Conservation (phyloP, 2,113 vertebrate genomes). For the Solea senegalensis region DNA sequence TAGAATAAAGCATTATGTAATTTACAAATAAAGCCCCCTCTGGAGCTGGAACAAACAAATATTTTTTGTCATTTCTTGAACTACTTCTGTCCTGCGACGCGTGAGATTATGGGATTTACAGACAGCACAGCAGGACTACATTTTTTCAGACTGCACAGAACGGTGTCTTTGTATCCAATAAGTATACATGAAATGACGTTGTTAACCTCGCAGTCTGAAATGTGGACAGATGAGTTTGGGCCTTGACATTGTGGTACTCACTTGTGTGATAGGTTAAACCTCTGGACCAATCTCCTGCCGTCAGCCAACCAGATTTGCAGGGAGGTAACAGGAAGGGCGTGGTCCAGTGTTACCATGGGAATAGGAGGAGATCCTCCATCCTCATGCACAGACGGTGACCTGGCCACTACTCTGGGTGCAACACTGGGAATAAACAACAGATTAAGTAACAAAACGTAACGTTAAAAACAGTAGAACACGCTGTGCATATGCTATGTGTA, state of each 20-base stretch:
- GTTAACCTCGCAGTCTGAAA: conserved; percentile 3
- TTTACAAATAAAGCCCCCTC: conserved; percentile 42
- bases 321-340: conserved; percentile 88
- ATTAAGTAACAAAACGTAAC: conserved; percentile 12
- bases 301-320: conserved; percentile 96
- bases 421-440: conserved; percentile 80
- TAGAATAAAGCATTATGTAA: conserved; percentile 68
- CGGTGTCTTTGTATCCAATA: background rate
- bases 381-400: conserved; percentile 83
- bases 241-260: conserved; percentile 65
- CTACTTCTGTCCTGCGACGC: conserved; percentile 26
- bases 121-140: background rate
- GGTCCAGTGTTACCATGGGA: conserved; percentile 86
- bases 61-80: conserved; percentile 38
- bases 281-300: conserved; percentile 92
- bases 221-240: conserved; percentile 11
- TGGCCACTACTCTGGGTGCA: conserved; percentile 89
- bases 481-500: too few species aligned
- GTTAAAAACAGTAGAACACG: background rate
- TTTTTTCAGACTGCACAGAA: too few species aligned
- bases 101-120: conserved; percentile 54
- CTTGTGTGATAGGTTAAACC: conserved; percentile 94
- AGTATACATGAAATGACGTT: background rate
- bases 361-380: conserved; percentile 82
- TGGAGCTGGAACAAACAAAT: conserved; percentile 32